These are phyloP conservation scores for Rhinogobio ventralis DNA, from an alignment of 2,797 vertebrate genomes.

Conservation along the genomic window DNA sequence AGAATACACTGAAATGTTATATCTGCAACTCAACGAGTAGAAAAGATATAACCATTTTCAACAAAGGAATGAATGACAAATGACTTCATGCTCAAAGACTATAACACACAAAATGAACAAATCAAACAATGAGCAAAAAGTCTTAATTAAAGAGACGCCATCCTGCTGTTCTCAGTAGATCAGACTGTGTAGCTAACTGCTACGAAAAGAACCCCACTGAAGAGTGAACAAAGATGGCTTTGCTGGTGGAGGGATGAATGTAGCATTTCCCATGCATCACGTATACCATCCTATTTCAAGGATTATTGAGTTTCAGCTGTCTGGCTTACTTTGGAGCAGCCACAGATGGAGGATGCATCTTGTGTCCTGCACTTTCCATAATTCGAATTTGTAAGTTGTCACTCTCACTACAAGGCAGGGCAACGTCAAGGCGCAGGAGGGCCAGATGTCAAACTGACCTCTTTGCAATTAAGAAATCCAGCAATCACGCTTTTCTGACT, in stretches of 20 bases:
- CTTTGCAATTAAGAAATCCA: constrained; percentile 85
- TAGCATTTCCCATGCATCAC: constrained; percentile 46
- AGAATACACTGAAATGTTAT: constrained; percentile 63
- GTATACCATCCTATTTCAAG: constrained; percentile 42
- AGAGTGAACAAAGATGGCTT: constrained; percentile 6
- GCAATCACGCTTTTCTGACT: constrained; percentile 75
- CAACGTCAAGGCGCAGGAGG: constrained; percentile 77
- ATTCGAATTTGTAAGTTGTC: constrained; percentile 47
- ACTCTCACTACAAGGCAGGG: constrained; percentile 53
- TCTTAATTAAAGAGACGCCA: constrained; percentile 50
- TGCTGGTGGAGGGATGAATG: constrained; percentile 35
- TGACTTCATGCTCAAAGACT: constrained; percentile 81
- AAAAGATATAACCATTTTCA: constrained; percentile 70
- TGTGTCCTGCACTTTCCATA: constrained; percentile 52
- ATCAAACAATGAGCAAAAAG: constrained; percentile 58
- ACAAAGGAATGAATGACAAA: constrained; percentile 82
- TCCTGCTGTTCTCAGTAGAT: constrained; percentile 66
- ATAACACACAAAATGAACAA: constrained; percentile 71
- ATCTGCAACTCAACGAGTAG: constrained; percentile 65
- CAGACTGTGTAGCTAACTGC: constrained; percentile 36
- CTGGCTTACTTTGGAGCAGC: constrained; percentile 37
- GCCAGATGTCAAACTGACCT: constrained; percentile 70
- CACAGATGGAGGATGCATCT: constrained; percentile 50
- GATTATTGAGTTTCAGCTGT: constrained; percentile 46
- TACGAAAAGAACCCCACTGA: constrained; percentile 46